Evolutionary conservation across 2,888 invertebrate genomes (phyloP), one percentile per base, ranked within the genome.

Genomic region (Sialis fuliginosa): DNA sequence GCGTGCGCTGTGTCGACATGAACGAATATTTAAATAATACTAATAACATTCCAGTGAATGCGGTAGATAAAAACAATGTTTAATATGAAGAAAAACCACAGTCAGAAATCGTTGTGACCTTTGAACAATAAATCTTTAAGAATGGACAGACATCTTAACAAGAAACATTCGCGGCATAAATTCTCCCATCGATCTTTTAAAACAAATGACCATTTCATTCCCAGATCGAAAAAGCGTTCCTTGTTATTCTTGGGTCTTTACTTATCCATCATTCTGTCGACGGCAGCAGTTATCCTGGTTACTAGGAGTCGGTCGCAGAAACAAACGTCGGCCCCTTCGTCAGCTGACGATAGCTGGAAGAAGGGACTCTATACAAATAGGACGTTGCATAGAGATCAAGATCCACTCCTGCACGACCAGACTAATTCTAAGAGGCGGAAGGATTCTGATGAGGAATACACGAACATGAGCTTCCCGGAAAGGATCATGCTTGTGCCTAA

Each of bases 321-420:
- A 12, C 10, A 10, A 30, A 5, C 13, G 30, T 9, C 42, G 42
- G 32, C 42, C 31, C 10, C 42, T 13, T 9, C 33, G 12, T 12
- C 44, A 8, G 33, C 32, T 22, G 46, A 46, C 10, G 46, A 46
- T 33, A 46, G 41, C 12, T 46, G 46, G 46, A 46, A 46, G 22
- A 31, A 34, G 22, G 46, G 46, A n/a, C 33, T 46, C 33, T 46
- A 46, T 32, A 46, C 46, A 10, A 46, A 46, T 33, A 12, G 46
- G 8, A 46, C 46, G 30, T 33, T 46, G 46, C 22, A 34, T 10
- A 40, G 46, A 9, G 46, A 46, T 32, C 35, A 46, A 7, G 46
- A 46, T 12, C 46, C 46, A 9, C 35, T 45, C 32, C 30, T 44
- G 31, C 33, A 33, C 22, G 44, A 35, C 13, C 22, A 35, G 22